phyloP scores from a whole-genome alignment of 2,113 vertebrate genomes.

The Gasterosteus nipponicus region DNA sequence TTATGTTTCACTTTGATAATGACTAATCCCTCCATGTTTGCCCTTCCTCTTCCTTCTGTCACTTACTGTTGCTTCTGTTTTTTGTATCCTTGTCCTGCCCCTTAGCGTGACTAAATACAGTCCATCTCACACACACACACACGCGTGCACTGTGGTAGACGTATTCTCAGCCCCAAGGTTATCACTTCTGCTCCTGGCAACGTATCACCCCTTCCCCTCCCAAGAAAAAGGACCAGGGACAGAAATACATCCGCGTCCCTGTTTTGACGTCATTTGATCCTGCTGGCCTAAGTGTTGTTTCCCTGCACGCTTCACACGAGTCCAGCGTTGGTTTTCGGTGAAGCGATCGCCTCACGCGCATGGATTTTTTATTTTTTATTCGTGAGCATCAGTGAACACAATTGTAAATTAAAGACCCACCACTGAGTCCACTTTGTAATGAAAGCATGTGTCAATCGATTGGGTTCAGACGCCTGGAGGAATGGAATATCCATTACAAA shows the following conservation, averaged over 20 bases:
- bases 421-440: neutral
- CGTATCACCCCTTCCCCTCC: conserved; percentile 27
- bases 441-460: neutral
- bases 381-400: neutral
- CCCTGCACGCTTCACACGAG: neutral
- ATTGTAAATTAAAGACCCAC: neutral
- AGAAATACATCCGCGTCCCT: conserved; percentile 40
- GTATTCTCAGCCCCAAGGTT: conserved; percentile 61
- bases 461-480: neutral
- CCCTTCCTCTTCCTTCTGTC: conserved; percentile 55
- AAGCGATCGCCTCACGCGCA: conserved; percentile 27
- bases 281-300: conserved; percentile 9
- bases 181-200: conserved; percentile 58
- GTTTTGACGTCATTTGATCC: conserved; percentile 48
- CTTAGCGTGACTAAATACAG: conserved; percentile 70
- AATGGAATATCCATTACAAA: neutral
- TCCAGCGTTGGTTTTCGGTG: conserved; percentile 13
- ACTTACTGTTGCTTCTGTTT: conserved; percentile 68
- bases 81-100: conserved; percentile 72
- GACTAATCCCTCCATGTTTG: conserved; percentile 57
- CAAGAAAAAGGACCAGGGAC: conserved; percentile 30
- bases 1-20: conserved; percentile 40
- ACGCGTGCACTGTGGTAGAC: conserved; percentile 34
- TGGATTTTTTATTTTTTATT: neutral
- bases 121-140: conserved; percentile 29